phyloP scores from a whole-genome alignment of 2,113 vertebrate species.

The Himantopus leucocephalus region DNA sequence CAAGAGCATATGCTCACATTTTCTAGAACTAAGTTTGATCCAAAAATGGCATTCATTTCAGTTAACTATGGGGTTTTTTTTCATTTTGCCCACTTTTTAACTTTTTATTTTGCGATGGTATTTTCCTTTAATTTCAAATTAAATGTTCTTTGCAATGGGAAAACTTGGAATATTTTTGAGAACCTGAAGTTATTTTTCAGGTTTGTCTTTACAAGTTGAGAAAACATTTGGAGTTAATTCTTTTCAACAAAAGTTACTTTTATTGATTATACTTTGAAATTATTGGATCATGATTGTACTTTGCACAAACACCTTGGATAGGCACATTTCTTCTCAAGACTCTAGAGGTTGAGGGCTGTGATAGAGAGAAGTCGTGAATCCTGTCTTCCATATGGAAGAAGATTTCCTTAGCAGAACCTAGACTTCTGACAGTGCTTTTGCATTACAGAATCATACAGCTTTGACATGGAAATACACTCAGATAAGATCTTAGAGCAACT shows the following conservation, averaged over 20 bases:
- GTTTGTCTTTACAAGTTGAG: background rate
- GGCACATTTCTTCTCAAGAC: background rate
- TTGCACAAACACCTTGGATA: background rate
- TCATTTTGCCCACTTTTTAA: background rate
- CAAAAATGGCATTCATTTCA: background rate
- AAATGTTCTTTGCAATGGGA: background rate
- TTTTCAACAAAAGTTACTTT: background rate
- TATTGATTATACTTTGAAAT: background rate
- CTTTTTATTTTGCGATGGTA: background rate
- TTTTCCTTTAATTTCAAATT: background rate
- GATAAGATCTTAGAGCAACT: conserved; percentile 10
- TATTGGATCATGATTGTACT: background rate
- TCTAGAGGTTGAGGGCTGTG: background rate
- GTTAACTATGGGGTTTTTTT: fast-evolving
- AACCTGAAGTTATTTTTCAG: background rate
- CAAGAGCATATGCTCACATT: background rate
- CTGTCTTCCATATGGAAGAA: background rate
- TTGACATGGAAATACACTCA: background rate
- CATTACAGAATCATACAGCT: background rate
- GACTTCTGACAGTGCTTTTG: background rate
- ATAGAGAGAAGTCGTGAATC: background rate
- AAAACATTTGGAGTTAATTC: background rate
- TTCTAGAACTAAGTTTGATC: background rate
- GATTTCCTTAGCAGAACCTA: background rate
- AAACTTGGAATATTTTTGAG: background rate